phyloP scores from a whole-genome alignment of 1,140 invertebrate genomes.

The Drosophila neocordata region DNA sequence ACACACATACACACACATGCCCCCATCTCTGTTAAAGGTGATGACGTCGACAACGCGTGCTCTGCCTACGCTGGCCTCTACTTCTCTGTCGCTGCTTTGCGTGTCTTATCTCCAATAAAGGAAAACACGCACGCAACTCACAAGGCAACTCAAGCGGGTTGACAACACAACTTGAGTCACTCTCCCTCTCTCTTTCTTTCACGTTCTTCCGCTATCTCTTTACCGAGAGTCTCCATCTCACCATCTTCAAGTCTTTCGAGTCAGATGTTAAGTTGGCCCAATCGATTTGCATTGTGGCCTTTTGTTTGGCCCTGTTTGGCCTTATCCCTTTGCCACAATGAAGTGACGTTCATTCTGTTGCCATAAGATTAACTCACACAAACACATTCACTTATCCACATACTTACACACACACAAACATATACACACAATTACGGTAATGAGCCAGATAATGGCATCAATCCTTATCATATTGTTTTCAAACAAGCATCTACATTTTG shows the following conservation, averaged over 20 bases:
- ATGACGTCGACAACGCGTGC: constrained; percentile 43
- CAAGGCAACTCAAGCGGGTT: constrained; percentile 56
- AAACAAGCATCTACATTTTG: constrained; percentile 2
- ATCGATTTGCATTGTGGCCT: constrained; percentile 43
- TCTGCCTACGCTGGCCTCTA: constrained; percentile 23
- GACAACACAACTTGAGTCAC: constrained; percentile 49
- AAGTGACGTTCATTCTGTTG: constrained; percentile 11
- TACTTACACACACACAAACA: not conserved
- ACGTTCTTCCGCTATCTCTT: not conserved
- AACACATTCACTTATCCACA: not conserved
- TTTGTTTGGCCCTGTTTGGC: constrained; percentile 36
- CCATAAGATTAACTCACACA: not conserved
- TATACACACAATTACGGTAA: constrained; percentile 13
- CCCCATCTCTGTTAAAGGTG: constrained; percentile 25
- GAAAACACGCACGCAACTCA: constrained; percentile 74
- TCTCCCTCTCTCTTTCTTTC: not conserved
- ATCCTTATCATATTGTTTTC: constrained; percentile 7
- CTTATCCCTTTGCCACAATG: constrained; percentile 25
- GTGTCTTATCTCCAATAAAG: constrained; percentile 77
- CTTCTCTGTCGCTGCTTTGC: constrained; percentile 54
- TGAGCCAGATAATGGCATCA: constrained; percentile 36
- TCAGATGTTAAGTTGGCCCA: constrained; percentile 38
- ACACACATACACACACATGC: constrained; percentile 7
- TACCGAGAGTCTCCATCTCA: not conserved
- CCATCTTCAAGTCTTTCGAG: not conserved